phyloP scores from a whole-genome alignment of 2,113 vertebrate species.

The Centropus bengalensis region DNA sequence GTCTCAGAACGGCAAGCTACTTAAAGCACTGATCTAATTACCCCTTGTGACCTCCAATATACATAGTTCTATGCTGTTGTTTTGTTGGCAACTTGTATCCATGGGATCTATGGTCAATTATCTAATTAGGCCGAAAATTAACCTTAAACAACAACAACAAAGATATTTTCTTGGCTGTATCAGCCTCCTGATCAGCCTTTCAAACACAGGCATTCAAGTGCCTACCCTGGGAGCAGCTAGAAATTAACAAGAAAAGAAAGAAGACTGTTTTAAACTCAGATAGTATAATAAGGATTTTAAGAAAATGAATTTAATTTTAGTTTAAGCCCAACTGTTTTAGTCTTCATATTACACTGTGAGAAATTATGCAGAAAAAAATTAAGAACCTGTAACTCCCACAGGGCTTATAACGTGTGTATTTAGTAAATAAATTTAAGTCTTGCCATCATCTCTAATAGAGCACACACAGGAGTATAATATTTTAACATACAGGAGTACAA shows the following conservation, averaged over 20 bases:
- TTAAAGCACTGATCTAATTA: background rate
- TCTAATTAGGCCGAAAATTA: conserved; percentile 37
- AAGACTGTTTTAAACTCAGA: background rate
- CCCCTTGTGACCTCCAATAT: background rate
- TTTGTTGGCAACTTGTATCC: background rate
- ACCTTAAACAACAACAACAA: background rate
- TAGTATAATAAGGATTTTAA: background rate
- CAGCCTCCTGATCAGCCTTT: background rate
- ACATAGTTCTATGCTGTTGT: background rate
- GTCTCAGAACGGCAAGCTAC: background rate
- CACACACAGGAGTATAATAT: background rate
- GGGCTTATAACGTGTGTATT: background rate
- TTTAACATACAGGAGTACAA: background rate
- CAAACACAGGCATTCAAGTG: background rate
- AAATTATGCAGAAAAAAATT: background rate
- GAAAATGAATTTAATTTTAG: background rate
- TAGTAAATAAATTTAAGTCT: conserved; percentile 10
- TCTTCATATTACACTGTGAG: background rate
- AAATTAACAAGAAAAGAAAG: background rate
- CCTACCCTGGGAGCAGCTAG: background rate
- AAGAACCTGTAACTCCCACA: background rate
- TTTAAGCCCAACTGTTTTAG: background rate
- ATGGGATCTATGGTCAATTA: background rate
- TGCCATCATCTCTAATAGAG: background rate
- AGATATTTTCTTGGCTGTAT: background rate